Evolutionary conservation across 1,140 invertebrate species (phyloP).

Genomic region (Drosophila mauritiana): DNA sequence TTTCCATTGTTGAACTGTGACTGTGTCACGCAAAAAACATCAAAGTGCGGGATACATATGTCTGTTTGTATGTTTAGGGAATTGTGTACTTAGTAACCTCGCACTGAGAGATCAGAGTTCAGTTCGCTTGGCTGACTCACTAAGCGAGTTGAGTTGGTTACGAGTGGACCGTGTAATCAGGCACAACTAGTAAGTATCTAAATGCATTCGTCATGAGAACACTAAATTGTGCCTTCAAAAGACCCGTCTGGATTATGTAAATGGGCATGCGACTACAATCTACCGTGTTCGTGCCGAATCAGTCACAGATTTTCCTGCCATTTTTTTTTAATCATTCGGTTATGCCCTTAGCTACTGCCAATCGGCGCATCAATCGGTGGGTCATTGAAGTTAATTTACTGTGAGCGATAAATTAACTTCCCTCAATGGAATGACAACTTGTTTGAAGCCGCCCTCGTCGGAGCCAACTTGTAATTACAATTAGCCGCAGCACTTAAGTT

Average conservation of each 20-base stretch:
- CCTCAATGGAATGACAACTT: constrained; percentile 11
- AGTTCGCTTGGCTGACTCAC: constrained; percentile 13
- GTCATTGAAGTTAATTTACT: constrained; percentile 21
- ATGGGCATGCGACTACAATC: constrained; percentile 2
- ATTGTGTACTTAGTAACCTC: constrained; percentile 22
- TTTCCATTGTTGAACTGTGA: constrained; percentile 60
- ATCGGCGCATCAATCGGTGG: constrained; percentile 17
- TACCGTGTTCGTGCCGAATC: constrained; percentile 20
- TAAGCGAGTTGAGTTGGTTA: constrained; percentile 38
- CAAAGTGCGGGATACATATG: background rate
- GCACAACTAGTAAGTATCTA: constrained; percentile 18
- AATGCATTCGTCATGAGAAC: constrained; percentile 63
- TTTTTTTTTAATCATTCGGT: constrained; percentile 1
- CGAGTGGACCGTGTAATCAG: constrained; percentile 30
- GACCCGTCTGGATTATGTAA: constrained; percentile 17
- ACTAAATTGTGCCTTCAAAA: background rate
- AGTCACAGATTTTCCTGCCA: background rate
- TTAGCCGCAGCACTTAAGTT: constrained; percentile 1
- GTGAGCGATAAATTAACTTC: constrained; percentile 20
- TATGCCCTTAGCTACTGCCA: constrained; percentile 3
- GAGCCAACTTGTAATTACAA: constrained; percentile 11
- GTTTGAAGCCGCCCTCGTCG: constrained; percentile 4
- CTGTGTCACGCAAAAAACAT: constrained; percentile 63
- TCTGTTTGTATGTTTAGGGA: constrained; percentile 1
- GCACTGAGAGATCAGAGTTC: constrained; percentile 6